A percentile compares a stretch with the other conserved stretches of the same genome.
Conservation (phyloP, 2,888 invertebrate species). For the Saturnia japonica region DNA sequence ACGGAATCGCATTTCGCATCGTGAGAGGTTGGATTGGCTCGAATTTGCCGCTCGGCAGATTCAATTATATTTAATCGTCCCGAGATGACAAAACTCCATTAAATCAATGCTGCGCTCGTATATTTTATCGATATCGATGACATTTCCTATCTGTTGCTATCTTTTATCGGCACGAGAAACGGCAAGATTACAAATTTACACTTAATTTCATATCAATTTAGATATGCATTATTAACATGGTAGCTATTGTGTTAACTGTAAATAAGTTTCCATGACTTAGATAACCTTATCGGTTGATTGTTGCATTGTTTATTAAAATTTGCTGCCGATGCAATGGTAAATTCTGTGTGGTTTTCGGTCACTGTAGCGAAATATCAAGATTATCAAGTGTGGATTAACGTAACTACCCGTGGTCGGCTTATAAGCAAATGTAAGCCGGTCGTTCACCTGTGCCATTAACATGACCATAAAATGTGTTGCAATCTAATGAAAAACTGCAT, state of each 20-base stretch:
- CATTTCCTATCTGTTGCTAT: slow-evolving; percentile 39
- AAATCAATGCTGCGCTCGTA: slow-evolving; percentile 35
- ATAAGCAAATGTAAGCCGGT: slow-evolving; percentile 78
- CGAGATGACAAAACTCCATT: slow-evolving; percentile 62
- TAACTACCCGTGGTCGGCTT: slow-evolving; percentile 69
- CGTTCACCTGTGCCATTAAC: too few species aligned
- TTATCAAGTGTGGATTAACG: slow-evolving; percentile 62
- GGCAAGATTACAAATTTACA: slow-evolving; percentile 9
- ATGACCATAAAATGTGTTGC: slow-evolving; percentile 58
- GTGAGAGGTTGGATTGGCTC: slow-evolving; percentile 65
- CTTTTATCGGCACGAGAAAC: slow-evolving; percentile 29
- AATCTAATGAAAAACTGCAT: background rate
- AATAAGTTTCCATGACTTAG: slow-evolving; percentile 21
- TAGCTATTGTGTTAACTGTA: slow-evolving; percentile 16
- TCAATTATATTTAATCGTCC: slow-evolving; percentile 66
- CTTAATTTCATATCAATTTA: slow-evolving; percentile 13
- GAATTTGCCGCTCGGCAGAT: slow-evolving; percentile 55
- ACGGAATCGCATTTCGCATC: slow-evolving; percentile 59
- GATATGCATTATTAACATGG: slow-evolving; percentile 22
- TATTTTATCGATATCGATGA: slow-evolving; percentile 46
- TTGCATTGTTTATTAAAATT: slow-evolving; percentile 17
- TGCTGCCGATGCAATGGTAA: slow-evolving; percentile 17
- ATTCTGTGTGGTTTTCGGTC: background rate
- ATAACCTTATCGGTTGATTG: slow-evolving; percentile 25
- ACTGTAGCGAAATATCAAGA: background rate